Evolutionary conservation across 2,113 vertebrate genomes (phyloP).

Genomic region (Lepus timidus): DNA sequence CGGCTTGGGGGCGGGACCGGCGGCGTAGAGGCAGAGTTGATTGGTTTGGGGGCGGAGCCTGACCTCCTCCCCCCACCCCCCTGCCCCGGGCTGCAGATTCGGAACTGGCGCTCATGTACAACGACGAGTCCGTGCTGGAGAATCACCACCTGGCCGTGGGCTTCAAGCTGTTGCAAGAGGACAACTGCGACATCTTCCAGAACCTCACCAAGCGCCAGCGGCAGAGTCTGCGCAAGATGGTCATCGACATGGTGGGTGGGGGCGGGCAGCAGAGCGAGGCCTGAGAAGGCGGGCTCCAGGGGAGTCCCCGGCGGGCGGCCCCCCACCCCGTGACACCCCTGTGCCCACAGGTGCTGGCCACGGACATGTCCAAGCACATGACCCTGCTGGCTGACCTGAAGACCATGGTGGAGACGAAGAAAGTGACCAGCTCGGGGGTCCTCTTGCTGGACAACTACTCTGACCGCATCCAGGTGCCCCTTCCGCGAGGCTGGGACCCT

Average conservation of each 20-base stretch:
- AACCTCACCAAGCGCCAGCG: constrained; percentile 95
- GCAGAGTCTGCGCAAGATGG: constrained; percentile 95
- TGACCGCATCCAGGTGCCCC: constrained; percentile 94
- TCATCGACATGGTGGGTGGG: constrained; percentile 95
- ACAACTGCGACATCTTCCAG: constrained; percentile 98
- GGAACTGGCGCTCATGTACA: constrained; percentile 97
- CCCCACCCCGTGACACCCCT: background rate
- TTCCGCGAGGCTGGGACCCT: fast-evolving
- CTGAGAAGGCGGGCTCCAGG: background rate
- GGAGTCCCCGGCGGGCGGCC: background rate
- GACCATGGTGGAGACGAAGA: constrained; percentile 98
- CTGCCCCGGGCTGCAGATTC: constrained; percentile 89
- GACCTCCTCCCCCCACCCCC: background rate
- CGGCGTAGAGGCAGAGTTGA: too few species aligned
- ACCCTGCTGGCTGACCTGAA: constrained; percentile 96
- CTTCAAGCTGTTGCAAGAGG: constrained; percentile 96
- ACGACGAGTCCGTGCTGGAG: constrained; percentile 96
- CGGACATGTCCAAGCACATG: constrained; percentile 99
- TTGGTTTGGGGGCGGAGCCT: background rate
- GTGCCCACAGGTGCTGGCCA: constrained; percentile 92
- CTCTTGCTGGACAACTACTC: constrained; percentile 96
- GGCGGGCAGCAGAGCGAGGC: background rate
- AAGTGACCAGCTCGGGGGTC: constrained; percentile 97
- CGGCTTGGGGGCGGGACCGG: background rate
- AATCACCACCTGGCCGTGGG: constrained; percentile 97